phyloP scores from a whole-genome alignment of 2,888 invertebrate species.

The Stramonita haemastoma region DNA sequence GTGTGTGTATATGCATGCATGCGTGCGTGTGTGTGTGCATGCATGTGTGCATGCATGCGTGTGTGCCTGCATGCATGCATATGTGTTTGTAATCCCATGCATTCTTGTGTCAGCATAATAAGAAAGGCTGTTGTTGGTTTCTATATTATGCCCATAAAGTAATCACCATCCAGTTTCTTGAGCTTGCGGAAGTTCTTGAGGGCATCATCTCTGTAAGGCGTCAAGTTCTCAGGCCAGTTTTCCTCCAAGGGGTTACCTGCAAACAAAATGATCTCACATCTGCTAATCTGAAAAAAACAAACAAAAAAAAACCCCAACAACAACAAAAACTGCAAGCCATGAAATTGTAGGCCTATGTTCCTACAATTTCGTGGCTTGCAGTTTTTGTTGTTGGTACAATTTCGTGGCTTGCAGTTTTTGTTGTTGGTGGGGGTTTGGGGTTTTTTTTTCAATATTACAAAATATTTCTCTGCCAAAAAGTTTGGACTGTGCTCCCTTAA shows the following conservation, averaged over 20 bases:
- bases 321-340: too few species aligned
- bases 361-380: too few species aligned
- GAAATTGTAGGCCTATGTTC: too few species aligned
- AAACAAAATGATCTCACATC: background rate
- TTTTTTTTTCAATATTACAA: too few species aligned
- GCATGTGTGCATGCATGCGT: background rate
- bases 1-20: too few species aligned
- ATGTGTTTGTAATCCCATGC: background rate
- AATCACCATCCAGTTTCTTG: conserved; percentile 76
- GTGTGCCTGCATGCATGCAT: background rate
- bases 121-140: background rate
- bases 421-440: too few species aligned
- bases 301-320: too few species aligned
- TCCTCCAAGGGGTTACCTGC: conserved; percentile 23
- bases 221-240: background rate
- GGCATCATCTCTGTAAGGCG: conserved; percentile 25
- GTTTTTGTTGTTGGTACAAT: too few species aligned
- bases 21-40: background rate
- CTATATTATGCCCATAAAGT: background rate
- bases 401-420: too few species aligned
- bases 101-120: background rate
- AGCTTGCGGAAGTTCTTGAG: conserved; percentile 49
- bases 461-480: too few species aligned
- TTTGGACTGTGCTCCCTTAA: too few species aligned
- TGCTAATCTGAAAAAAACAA: too few species aligned